These are phyloP conservation scores for Hirudo medicinalis DNA, from an alignment of 1,140 invertebrate species.

Conservation along the genomic window DNA sequence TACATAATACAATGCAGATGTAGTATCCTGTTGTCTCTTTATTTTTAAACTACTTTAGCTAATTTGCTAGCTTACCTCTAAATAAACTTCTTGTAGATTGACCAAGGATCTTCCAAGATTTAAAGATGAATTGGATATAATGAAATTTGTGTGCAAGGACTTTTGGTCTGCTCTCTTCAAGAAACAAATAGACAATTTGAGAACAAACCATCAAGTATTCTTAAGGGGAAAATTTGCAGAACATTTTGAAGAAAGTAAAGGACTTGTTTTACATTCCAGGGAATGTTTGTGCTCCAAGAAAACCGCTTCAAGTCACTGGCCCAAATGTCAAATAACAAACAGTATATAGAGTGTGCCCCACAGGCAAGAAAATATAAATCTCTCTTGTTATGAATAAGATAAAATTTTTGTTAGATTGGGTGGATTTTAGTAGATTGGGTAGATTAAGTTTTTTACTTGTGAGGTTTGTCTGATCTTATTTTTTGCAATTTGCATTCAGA, in stretches of 20 bases:
- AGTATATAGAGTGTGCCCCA: conserved; percentile 78
- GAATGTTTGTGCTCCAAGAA: conserved; percentile 94
- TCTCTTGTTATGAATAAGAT: background rate
- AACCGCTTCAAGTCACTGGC: conserved; percentile 80
- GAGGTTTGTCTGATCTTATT: no score
- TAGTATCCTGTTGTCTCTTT: background rate
- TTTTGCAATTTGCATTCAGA: no score
- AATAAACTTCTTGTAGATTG: conserved; percentile 44
- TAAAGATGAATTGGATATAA: conserved; percentile 91
- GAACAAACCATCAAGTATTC: conserved; percentile 78
- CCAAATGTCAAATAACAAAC: conserved; percentile 71
- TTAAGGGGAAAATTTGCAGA: background rate
- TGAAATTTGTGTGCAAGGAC: conserved; percentile 98
- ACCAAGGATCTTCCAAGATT: conserved; percentile 82
- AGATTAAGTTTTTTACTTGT: no score
- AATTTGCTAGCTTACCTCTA: conserved; percentile 15
- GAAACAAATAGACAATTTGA: conserved; percentile 94
- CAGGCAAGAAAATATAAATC: conserved; percentile 45
- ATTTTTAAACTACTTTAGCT: background rate
- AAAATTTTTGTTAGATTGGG: no score
- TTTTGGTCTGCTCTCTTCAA: conserved; percentile 93
- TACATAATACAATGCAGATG: background rate
- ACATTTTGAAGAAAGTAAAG: background rate
- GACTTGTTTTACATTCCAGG: conserved; percentile 38
- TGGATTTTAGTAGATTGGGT: no score